Evolutionary conservation across 2,113 vertebrate genomes (phyloP).

Genomic region (Lepisosteus oculatus): DNA sequence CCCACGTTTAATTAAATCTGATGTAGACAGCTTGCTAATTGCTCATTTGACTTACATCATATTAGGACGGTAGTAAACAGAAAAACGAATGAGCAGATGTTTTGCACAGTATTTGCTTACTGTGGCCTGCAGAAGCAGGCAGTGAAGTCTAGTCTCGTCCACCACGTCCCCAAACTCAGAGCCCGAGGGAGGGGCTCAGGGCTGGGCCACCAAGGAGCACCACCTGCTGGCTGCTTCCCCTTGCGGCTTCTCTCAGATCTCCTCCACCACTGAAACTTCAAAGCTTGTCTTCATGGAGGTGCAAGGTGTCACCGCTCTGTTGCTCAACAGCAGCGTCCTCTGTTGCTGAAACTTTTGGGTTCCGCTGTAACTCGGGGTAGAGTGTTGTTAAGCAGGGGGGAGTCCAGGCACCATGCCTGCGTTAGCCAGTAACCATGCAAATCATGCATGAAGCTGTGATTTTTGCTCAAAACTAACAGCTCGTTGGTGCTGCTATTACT

Average conservation of each 20-base stretch:
- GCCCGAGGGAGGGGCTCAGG: neutral
- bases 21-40: constrained; percentile 41
- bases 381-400: no score
- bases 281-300: constrained; percentile 2
- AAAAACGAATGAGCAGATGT: constrained; percentile 26
- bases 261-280: neutral
- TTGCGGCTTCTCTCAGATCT: no score
- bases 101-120: constrained; percentile 9
- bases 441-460: no score
- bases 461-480: no score
- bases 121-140: no score
- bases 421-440: no score
- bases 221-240: neutral
- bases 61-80: constrained; percentile 31
- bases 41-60: constrained; percentile 33
- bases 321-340: neutral
- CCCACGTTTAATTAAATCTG: constrained; percentile 29
- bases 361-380: neutral
- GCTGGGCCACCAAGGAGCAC: neutral
- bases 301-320: neutral
- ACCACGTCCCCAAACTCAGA: no score
- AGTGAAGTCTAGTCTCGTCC: no score
- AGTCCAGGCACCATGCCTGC: no score
- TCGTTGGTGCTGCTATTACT: no score
- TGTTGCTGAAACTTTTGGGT: neutral